Evolutionary conservation across 2,888 invertebrate species (phyloP), one percentile per base, ranked within the genome.

Genomic region (Andrena dorsata): DNA sequence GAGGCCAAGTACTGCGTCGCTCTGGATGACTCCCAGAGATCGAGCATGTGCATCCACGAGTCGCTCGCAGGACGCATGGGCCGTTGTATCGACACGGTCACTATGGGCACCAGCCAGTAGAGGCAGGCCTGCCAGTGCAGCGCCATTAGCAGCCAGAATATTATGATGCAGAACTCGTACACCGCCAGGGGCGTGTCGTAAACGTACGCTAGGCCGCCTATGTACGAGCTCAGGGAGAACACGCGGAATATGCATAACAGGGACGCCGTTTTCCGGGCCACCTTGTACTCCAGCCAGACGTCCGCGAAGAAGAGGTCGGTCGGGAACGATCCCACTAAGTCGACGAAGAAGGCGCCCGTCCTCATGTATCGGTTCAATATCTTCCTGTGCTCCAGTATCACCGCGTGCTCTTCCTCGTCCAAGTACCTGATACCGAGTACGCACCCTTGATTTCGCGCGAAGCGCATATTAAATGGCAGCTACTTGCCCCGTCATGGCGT

Each of bases 51-150:
- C 23, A 93, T 88, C 94, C 94, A 94, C 1, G 92, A 93, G 0
- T 83, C 66, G 49, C 86, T 83, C 2, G 72, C 10, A 0, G 92
- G 92, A 20, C 72, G 66, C 28, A 63, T 13, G 0, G 89, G 90
- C 2, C n/a, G 10, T 1, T 53, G 41, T 53, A 90, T 7, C 0
- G 92, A 91, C 0, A 80, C 75, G 10, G 78, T 68, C 1, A 83
- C 85, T 10, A 92, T 75, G 1, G 93, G 93, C 6, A 93, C 73
- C n/a, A 93, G 80, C 91, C 93, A 94, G 23, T 88, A 91, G 2
- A 92, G 64, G 47, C 93, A 93, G 3, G 92, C 84, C 47, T 92
- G 90, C 93, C 93, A 94, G 35, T 93, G 94, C 2, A 94, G 26
- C 0, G 80, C 51, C 10, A 93, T 58, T 5, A 90, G 20, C 0